Conservation (phyloP, 2,888 invertebrate genomes). For the Xestoiulus laeticollis region DNA sequence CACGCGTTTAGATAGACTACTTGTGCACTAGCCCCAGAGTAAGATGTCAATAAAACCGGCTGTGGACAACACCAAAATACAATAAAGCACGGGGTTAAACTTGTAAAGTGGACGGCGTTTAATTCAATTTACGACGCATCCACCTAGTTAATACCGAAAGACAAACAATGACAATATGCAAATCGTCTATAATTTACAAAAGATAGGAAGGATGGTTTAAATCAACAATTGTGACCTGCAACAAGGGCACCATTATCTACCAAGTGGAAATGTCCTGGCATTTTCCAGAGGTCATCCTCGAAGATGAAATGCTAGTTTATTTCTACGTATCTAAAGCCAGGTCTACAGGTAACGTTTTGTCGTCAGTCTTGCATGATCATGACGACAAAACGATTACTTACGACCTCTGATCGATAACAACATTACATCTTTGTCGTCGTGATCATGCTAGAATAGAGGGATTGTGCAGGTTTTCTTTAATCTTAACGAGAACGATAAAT, state of each 20-base stretch:
- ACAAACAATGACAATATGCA: conserved; percentile 5
- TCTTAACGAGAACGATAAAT: no score
- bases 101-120: background rate
- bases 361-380: no score
- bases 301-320: background rate
- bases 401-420: no score
- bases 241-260: background rate
- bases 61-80: background rate
- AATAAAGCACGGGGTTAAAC: background rate
- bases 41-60: background rate
- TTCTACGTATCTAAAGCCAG: no score
- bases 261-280: background rate
- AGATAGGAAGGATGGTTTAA: background rate
- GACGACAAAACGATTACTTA: no score
- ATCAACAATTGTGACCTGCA: background rate
- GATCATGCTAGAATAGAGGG: no score
- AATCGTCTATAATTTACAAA: background rate
- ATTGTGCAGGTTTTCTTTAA: no score
- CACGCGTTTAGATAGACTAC: background rate
- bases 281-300: background rate
- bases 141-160: background rate
- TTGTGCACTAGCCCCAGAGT: background rate
- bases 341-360: no score
- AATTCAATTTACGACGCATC: background rate
- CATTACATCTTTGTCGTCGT: no score